phyloP scores from a whole-genome alignment of 92 coral and sea anemone genomes.

The Siderastrea siderea region DNA sequence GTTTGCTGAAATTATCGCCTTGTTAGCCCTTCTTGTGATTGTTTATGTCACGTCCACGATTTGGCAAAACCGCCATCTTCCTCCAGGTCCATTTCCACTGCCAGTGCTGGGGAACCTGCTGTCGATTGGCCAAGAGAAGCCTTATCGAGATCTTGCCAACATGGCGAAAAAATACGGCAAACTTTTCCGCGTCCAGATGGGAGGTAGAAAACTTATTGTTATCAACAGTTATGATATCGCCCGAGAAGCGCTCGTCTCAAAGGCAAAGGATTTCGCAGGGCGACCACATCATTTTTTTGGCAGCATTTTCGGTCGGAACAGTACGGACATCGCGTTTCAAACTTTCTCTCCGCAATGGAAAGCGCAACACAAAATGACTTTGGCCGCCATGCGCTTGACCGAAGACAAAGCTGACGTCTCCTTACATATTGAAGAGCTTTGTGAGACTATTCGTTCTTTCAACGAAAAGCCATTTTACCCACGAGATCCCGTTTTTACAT shows the following conservation, averaged over 20 bases:
- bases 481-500: constrained; percentile 58
- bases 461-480: constrained; percentile 67
- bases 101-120: constrained; percentile 89
- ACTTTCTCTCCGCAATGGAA: constrained; percentile 70
- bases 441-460: constrained; percentile 43
- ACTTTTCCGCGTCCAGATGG: constrained; percentile 76
- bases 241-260: constrained; percentile 83
- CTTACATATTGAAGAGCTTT: constrained; percentile 71
- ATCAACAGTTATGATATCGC: constrained; percentile 81
- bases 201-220: constrained; percentile 74
- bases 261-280: constrained; percentile 79
- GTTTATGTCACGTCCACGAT: constrained; percentile 34
- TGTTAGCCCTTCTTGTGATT: neutral
- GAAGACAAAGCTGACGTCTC: constrained; percentile 55
- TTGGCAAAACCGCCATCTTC: constrained; percentile 54
- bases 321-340: constrained; percentile 81
- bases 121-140: constrained; percentile 58
- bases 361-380: constrained; percentile 71
- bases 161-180: constrained; percentile 80
- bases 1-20: too few relatives aligned
- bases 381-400: constrained; percentile 57
- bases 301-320: constrained; percentile 62
- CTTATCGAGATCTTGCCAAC: constrained; percentile 9
- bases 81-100: constrained; percentile 24
- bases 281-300: constrained; percentile 83